Conservation (phyloP, 2,797 vertebrate genomes). For the Brachymystax lenok region DNA sequence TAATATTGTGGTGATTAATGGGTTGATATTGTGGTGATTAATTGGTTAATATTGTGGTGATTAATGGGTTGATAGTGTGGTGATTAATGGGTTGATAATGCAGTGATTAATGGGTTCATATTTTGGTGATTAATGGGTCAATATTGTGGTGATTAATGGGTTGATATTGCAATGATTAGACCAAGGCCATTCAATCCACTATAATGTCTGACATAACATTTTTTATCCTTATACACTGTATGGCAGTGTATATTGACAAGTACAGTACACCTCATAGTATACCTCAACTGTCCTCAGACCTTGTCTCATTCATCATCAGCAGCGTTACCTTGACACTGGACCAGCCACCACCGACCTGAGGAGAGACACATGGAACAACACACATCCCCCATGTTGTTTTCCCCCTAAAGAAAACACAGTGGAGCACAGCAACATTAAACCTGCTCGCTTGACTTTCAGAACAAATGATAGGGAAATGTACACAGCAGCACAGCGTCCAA, state of each 20-base stretch:
- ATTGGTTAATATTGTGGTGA: background rate
- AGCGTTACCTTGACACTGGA: slow-evolving; percentile 37
- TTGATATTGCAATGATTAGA: background rate
- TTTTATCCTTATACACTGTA: background rate
- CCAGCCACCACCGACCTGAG: too few species aligned
- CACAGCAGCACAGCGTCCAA: slow-evolving; percentile 5
- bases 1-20: too few species aligned
- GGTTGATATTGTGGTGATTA: too few species aligned
- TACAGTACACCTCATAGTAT: slow-evolving; percentile 30
- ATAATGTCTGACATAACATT: background rate
- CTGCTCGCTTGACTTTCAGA: slow-evolving; percentile 8
- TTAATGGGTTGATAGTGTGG: background rate
- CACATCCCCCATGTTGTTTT: slow-evolving; percentile 48
- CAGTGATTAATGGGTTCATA: too few species aligned
- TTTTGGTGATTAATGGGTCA: background rate
- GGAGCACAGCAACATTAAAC: slow-evolving; percentile 12
- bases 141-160: background rate
- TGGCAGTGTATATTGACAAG: background rate
- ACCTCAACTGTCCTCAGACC: slow-evolving; percentile 34
- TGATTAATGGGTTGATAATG: too few species aligned
- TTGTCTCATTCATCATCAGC: slow-evolving; percentile 48
- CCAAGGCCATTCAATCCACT: background rate
- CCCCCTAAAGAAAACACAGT: slow-evolving; percentile 41
- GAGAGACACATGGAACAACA: too few species aligned
- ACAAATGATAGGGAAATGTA: slow-evolving; percentile 7